Conservation (phyloP, 1,140 invertebrate genomes). For the Rhynchophorus ferrugineus region DNA sequence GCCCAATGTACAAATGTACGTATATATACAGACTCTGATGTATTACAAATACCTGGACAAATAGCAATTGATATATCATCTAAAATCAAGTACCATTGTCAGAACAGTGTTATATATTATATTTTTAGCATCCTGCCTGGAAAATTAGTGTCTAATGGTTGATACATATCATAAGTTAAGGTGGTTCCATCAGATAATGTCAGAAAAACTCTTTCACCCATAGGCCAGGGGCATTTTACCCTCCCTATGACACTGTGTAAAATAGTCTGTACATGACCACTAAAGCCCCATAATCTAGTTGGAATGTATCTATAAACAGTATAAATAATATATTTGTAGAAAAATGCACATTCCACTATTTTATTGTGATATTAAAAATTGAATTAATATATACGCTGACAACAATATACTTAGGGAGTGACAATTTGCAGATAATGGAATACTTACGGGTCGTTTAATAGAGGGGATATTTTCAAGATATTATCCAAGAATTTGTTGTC, state of each 20-base stretch:
- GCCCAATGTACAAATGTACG: slow-evolving; percentile 86
- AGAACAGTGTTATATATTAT: no score
- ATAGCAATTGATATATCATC: slow-evolving; percentile 83
- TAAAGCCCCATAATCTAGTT: slow-evolving; percentile 87
- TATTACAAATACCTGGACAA: slow-evolving; percentile 89
- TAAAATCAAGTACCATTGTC: no score
- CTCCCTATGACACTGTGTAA: slow-evolving; percentile 83
- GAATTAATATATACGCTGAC: no score
- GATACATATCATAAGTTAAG: slow-evolving; percentile 86
- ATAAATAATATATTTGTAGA: neutral
- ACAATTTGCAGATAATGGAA: no score
- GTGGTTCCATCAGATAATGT: slow-evolving; percentile 74
- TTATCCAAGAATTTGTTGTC: slow-evolving; percentile 68
- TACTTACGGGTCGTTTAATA: slow-evolving; percentile 73
- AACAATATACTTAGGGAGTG: no score
- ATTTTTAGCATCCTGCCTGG: no score
- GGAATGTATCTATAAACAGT: slow-evolving; percentile 68
- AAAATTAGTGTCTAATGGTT: slow-evolving; percentile 58
- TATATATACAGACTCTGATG: slow-evolving; percentile 87
- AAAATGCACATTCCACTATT: no score
- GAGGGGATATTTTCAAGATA: slow-evolving; percentile 66
- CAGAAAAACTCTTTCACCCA: slow-evolving; percentile 69
- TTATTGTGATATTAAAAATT: no score
- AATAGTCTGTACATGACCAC: slow-evolving; percentile 88
- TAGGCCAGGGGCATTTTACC: slow-evolving; percentile 76